Evolutionary conservation across 2,888 invertebrate species (phyloP).

Genomic region (Odontocerum albicorne): DNA sequence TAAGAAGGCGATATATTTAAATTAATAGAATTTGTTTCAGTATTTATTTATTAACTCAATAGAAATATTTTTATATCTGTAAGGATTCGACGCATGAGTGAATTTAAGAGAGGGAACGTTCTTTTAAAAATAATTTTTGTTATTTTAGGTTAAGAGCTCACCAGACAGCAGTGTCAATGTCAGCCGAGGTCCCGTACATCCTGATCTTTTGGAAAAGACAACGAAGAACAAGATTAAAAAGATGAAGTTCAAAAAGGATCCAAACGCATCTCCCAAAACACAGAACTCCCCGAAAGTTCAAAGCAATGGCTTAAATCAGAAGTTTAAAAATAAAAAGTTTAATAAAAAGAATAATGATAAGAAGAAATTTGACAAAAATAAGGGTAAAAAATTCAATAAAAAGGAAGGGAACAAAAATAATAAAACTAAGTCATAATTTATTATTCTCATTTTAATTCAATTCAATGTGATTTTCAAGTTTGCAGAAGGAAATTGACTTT

Average conservation of each 20-base stretch:
- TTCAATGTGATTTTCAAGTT: no score
- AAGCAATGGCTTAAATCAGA: slow-evolving; percentile 1
- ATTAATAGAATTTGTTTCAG: no score
- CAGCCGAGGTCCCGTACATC: slow-evolving; percentile 21
- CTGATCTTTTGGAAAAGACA: slow-evolving; percentile 14
- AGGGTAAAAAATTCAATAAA: slow-evolving; percentile 39
- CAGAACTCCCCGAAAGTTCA: neutral
- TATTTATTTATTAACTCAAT: no score
- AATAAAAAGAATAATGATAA: slow-evolving; percentile 3
- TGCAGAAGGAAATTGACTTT: no score
- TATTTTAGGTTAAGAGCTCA: slow-evolving; percentile 13
- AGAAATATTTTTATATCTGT: no score
- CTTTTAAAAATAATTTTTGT: no score
- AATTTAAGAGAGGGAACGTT: no score
- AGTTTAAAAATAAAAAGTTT: slow-evolving; percentile 2
- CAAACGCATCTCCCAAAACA: slow-evolving; percentile 6
- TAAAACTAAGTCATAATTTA: no score
- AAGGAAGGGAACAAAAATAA: slow-evolving; percentile 13
- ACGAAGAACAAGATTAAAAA: slow-evolving; percentile 24
- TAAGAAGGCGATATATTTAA: no score
- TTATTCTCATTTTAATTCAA: no score
- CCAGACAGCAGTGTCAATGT: neutral
- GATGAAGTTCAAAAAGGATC: slow-evolving; percentile 11
- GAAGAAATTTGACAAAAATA: slow-evolving; percentile 35
- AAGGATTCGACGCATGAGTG: no score